phyloP scores from a whole-genome alignment of 2,797 vertebrate genomes.

The Danio choprae region DNA sequence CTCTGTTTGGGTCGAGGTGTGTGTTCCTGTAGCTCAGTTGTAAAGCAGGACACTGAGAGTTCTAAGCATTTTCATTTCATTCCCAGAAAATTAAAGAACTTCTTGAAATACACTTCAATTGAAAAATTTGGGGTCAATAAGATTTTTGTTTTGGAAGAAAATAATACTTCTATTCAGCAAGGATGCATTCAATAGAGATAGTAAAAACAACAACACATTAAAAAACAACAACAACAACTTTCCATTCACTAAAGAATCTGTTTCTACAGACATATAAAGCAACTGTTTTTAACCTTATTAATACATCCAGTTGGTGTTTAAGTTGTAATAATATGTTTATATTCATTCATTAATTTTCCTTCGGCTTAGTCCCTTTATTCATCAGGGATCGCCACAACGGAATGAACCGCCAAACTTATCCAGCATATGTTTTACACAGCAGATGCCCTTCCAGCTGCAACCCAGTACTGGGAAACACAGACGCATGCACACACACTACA shows the following conservation, averaged over 20 bases:
- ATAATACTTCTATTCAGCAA: background rate
- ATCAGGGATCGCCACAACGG: too few relatives aligned
- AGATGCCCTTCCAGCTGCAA: too few relatives aligned
- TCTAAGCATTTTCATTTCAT: background rate
- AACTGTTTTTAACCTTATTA: background rate
- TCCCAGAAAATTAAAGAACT: background rate
- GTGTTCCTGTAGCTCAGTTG: background rate
- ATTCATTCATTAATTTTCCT: too few relatives aligned
- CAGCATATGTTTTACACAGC: too few relatives aligned
- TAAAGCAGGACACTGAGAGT: background rate
- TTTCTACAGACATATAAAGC: background rate
- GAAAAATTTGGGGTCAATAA: constrained; percentile 1
- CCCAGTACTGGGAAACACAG: too few relatives aligned
- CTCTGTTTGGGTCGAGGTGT: background rate
- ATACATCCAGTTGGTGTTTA: background rate
- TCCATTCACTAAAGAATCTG: too few relatives aligned
- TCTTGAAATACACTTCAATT: background rate
- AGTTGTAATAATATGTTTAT: background rate
- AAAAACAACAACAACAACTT: too few relatives aligned
- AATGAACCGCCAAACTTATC: too few relatives aligned
- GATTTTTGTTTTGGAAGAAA: constrained; percentile 6
- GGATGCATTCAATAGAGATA: background rate
- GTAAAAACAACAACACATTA: too few relatives aligned
- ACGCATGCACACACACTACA: too few relatives aligned
- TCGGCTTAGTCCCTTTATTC: too few relatives aligned